Conservation (phyloP, 2,888 invertebrate genomes). For the Dynastes tityus region DNA sequence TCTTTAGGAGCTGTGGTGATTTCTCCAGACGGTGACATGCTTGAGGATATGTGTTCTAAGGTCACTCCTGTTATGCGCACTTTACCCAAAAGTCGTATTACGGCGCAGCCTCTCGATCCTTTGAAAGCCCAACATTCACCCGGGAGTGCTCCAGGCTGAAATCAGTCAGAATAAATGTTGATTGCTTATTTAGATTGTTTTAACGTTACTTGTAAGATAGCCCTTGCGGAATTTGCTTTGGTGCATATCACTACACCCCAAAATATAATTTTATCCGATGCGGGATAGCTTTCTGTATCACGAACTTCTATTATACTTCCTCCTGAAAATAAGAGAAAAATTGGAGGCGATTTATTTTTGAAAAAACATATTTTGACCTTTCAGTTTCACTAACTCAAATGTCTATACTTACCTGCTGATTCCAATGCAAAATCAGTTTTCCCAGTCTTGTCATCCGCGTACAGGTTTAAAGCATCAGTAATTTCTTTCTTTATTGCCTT, state of each 20-base stretch:
- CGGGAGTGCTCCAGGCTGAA: constrained; percentile 76
- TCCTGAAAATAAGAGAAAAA: neutral
- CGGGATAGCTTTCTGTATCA: constrained; percentile 67
- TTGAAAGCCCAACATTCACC: constrained; percentile 93
- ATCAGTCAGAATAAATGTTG: neutral
- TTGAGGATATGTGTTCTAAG: constrained; percentile 84
- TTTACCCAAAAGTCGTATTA: constrained; percentile 80
- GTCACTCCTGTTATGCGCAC: constrained; percentile 81
- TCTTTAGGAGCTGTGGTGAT: constrained; percentile 80
- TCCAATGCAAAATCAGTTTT: constrained; percentile 67
- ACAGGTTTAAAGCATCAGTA: constrained; percentile 60
- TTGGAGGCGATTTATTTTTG: too few relatives aligned
- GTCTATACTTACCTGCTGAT: constrained; percentile 61
- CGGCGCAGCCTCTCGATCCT: constrained; percentile 80
- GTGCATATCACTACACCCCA: constrained; percentile 71
- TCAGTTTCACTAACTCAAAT: too few relatives aligned
- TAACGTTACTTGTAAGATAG: constrained; percentile 69
- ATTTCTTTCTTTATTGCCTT: constrained; percentile 48
- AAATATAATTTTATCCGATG: constrained; percentile 65
- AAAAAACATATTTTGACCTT: too few relatives aligned
- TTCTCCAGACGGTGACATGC: constrained; percentile 82
- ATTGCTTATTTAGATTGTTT: neutral
- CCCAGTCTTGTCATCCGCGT: constrained; percentile 66
- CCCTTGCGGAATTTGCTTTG: constrained; percentile 68
- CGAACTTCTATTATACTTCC: constrained; percentile 68